Conservation (phyloP, 2,888 invertebrate genomes). For the Drosophila picticornis region DNA sequence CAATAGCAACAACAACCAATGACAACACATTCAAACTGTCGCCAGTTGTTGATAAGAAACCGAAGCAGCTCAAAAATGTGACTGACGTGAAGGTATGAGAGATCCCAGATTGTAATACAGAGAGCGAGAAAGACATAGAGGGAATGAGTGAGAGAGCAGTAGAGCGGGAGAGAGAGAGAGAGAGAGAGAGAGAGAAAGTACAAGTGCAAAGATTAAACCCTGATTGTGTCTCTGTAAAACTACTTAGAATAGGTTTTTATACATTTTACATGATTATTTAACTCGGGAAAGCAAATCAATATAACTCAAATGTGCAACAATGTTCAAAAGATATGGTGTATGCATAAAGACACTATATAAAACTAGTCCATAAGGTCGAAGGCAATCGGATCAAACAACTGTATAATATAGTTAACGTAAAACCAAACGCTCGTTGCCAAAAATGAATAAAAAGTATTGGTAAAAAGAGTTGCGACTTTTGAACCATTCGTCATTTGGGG, state of each 20-base stretch:
- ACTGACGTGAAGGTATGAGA: constrained; percentile 15
- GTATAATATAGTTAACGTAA: too few species aligned
- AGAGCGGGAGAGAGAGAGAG: constrained; percentile 1
- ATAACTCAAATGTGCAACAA: not conserved
- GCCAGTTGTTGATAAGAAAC: constrained; percentile 54
- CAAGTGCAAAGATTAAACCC: constrained; percentile 5
- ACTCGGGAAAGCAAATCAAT: not conserved
- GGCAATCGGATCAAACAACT: too few species aligned
- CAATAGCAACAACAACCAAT: constrained; percentile 14
- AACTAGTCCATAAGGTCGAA: too few species aligned
- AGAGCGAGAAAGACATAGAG: not conserved
- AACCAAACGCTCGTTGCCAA: not conserved
- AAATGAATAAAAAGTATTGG: not conserved
- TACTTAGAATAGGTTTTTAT: not conserved
- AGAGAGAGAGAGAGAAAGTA: not conserved
- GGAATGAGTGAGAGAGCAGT: not conserved
- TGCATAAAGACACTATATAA: not conserved
- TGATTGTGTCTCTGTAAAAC: not conserved
- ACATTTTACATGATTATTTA: not conserved
- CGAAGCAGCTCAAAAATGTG: constrained; percentile 18
- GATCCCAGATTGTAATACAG: constrained; percentile 20
- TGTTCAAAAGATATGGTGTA: not conserved
- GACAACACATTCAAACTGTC: constrained; percentile 32
- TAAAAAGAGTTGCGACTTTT: not conserved
- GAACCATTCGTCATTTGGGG: not conserved